Evolutionary conservation across 2,797 vertebrate species (phyloP).

Genomic region (Podarcis siculus): DNA sequence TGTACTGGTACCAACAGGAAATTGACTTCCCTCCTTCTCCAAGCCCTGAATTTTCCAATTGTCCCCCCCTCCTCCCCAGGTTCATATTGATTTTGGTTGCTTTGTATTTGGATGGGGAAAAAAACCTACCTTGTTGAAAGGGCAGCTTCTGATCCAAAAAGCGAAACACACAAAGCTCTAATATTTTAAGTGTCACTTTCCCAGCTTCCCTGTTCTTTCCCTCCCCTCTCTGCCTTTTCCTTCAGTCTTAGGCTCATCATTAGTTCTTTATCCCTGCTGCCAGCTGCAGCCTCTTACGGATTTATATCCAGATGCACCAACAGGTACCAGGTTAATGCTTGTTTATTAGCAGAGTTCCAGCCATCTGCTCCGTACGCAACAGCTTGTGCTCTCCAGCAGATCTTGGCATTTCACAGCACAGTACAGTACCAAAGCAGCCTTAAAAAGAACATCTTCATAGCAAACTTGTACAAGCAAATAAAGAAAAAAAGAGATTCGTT

Average conservation of each 20-base stretch:
- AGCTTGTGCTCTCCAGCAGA: constrained; percentile 21
- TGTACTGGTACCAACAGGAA: background rate
- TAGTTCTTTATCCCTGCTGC: constrained; percentile 2
- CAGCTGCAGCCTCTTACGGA: constrained; percentile 18
- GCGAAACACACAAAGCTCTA: background rate
- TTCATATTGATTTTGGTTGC: background rate
- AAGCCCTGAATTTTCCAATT: background rate
- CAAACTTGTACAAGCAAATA: constrained; percentile 9
- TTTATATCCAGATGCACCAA: constrained; percentile 31
- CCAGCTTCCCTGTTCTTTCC: background rate
- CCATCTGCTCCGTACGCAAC: constrained; percentile 2
- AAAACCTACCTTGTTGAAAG: background rate
- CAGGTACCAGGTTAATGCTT: constrained; percentile 36
- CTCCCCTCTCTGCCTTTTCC: background rate
- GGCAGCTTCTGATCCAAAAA: background rate
- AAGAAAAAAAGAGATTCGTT: background rate
- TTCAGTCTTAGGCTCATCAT: background rate
- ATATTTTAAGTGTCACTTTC: background rate
- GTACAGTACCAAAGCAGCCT: background rate
- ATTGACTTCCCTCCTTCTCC: background rate
- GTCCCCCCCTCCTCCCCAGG: background rate
- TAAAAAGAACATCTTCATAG: background rate
- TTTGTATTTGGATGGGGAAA: background rate
- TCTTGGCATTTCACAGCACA: background rate
- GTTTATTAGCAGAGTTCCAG: constrained; percentile 32